Evolutionary conservation across 2,113 vertebrate genomes (phyloP).

Genomic region (Ammodramus savannarum): DNA sequence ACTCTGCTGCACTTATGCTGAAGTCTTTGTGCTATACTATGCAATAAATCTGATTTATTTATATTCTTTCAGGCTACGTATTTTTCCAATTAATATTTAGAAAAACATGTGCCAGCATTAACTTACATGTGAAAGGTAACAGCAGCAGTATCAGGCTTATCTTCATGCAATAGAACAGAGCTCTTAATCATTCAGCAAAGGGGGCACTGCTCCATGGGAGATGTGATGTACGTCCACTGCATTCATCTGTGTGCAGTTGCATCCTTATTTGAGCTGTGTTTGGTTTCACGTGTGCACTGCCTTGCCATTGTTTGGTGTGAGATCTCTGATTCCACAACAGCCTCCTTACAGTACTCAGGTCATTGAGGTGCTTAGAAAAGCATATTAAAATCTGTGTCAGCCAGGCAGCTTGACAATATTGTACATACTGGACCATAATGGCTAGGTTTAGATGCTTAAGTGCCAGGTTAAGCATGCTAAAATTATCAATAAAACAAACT

Average conservation of each 20-base stretch:
- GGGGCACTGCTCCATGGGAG: not conserved
- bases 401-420: not conserved
- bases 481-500: not conserved
- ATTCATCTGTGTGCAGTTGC: not conserved
- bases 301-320: not conserved
- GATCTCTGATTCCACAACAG: not conserved
- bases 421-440: not conserved
- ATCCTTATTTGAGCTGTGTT: not conserved
- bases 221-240: fast-evolving
- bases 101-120: not conserved
- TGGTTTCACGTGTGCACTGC: not conserved
- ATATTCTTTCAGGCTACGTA: not conserved
- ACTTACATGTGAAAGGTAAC: not conserved
- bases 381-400: not conserved
- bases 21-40: not conserved
- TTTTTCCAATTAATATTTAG: not conserved
- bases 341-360: not conserved
- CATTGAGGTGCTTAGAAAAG: not conserved
- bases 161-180: not conserved
- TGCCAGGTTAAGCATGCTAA: not conserved
- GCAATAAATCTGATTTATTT: not conserved
- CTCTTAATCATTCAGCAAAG: not conserved
- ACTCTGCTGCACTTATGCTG: not conserved
- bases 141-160: not conserved
- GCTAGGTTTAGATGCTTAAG: not conserved